These are phyloP conservation scores for Operophtera brumata DNA, from an alignment of 2,888 invertebrate species.

Conservation along the genomic window DNA sequence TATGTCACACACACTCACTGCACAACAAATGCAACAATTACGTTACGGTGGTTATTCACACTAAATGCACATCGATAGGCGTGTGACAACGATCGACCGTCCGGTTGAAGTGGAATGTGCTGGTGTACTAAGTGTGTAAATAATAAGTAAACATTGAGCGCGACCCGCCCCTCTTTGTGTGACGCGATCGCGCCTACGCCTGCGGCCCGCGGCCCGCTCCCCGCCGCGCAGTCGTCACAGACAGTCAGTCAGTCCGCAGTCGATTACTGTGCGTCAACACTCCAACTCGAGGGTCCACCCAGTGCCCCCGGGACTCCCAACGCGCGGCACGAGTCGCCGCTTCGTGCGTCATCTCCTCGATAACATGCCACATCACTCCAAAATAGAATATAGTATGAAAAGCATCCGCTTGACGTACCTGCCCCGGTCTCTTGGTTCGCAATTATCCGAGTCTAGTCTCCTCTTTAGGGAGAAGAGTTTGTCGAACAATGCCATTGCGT, in stretches of 20 bases:
- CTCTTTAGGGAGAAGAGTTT: slow-evolving; percentile 85
- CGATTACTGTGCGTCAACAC: slow-evolving; percentile 58
- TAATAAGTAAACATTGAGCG: slow-evolving; percentile 69
- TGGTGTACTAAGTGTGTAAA: slow-evolving; percentile 70
- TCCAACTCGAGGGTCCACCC: slow-evolving; percentile 44
- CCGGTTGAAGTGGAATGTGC: slow-evolving; percentile 68
- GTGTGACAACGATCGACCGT: slow-evolving; percentile 50
- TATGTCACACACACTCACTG: slow-evolving; percentile 55
- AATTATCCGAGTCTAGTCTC: slow-evolving; percentile 69
- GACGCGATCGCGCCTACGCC: slow-evolving; percentile 61
- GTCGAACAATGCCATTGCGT: slow-evolving; percentile 87
- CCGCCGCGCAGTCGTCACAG: slow-evolving; percentile 43
- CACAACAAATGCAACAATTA: slow-evolving; percentile 57
- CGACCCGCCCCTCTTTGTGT: slow-evolving; percentile 64
- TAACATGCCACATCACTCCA: slow-evolving; percentile 48
- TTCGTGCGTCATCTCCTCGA: slow-evolving; percentile 56
- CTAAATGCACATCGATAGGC: slow-evolving; percentile 69
- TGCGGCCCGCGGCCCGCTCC: slow-evolving; percentile 53
- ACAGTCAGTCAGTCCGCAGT: slow-evolving; percentile 40
- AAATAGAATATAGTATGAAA: slow-evolving; percentile 68
- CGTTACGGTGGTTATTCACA: slow-evolving; percentile 51
- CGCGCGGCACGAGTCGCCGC: slow-evolving; percentile 39
- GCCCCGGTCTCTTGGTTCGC: slow-evolving; percentile 67
- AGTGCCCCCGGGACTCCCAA: slow-evolving; percentile 37
- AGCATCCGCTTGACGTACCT: slow-evolving; percentile 71